Conservation (phyloP, 2,888 invertebrate species). For the Hyppa rectilinea region DNA sequence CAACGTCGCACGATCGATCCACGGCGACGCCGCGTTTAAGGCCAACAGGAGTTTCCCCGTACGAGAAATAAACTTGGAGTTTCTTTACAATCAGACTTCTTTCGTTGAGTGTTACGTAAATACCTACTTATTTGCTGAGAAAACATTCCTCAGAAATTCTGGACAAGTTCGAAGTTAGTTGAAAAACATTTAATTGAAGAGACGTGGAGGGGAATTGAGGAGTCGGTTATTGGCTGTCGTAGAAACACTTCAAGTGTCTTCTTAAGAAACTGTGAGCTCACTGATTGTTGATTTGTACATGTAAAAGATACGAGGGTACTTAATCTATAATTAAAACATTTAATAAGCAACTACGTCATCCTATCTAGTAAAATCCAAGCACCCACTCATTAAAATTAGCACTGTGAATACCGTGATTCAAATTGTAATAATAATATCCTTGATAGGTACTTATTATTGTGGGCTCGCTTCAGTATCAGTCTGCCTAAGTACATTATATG, state of each 20-base stretch:
- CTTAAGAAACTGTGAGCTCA: background rate
- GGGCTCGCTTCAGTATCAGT: background rate
- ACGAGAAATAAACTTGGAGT: constrained; percentile 56
- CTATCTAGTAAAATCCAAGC: background rate
- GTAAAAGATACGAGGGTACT: constrained; percentile 2
- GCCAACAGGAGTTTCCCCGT: constrained; percentile 67
- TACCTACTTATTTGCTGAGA: constrained; percentile 44
- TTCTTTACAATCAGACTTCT: constrained; percentile 61
- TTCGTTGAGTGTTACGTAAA: constrained; percentile 51
- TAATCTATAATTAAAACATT: constrained; percentile 8
- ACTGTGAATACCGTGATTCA: background rate
- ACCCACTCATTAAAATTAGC: background rate
- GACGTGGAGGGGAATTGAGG: constrained; percentile 1
- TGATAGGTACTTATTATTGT: background rate
- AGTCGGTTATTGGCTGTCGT: background rate
- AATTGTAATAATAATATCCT: too few relatives aligned
- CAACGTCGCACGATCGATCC: constrained; percentile 88
- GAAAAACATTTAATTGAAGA: constrained; percentile 43
- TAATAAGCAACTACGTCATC: background rate
- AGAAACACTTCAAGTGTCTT: constrained; percentile 7
- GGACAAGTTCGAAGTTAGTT: constrained; percentile 28
- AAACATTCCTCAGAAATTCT: constrained; percentile 46
- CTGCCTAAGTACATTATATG: too few relatives aligned
- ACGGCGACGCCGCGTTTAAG: constrained; percentile 56
- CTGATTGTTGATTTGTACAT: background rate